These are phyloP conservation scores for Phylloscopus trochiloides DNA, from an alignment of 2,113 vertebrate genomes.

Conservation along the genomic window DNA sequence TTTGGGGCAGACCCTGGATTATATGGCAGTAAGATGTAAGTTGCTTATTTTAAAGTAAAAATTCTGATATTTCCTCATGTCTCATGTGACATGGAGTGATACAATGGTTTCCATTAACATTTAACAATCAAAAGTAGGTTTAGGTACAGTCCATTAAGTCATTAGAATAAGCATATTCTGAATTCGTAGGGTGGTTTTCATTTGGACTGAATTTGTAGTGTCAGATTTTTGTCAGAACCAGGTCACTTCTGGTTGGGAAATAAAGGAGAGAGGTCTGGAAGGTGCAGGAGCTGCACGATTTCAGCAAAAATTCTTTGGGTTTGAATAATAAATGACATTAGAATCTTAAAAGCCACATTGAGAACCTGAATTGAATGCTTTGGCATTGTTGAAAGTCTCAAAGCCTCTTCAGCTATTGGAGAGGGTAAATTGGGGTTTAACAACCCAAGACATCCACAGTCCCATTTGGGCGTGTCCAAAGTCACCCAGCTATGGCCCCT, in stretches of 20 bases:
- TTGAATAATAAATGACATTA: not conserved
- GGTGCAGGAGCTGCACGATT: not conserved
- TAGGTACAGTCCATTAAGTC: not conserved
- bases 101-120: not conserved
- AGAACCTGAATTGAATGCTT: not conserved
- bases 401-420: not conserved
- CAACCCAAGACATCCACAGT: not conserved
- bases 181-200: not conserved
- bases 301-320: not conserved
- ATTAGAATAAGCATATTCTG: not conserved
- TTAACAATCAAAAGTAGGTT: not conserved
- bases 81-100: not conserved
- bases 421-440: not conserved
- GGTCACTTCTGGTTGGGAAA: not conserved
- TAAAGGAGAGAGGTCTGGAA: not conserved
- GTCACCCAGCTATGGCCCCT: not conserved
- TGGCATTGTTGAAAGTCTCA: not conserved
- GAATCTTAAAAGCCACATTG: not conserved
- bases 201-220: not conserved
- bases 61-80: not conserved
- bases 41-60: not conserved
- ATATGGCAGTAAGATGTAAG: not conserved
- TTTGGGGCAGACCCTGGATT: not conserved
- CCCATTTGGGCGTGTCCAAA: accelerated
- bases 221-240: not conserved